Evolutionary conservation across 1,140 invertebrate species (phyloP), one percentile per base, ranked within the genome.

Genomic region (Listronotus oregonensis): DNA sequence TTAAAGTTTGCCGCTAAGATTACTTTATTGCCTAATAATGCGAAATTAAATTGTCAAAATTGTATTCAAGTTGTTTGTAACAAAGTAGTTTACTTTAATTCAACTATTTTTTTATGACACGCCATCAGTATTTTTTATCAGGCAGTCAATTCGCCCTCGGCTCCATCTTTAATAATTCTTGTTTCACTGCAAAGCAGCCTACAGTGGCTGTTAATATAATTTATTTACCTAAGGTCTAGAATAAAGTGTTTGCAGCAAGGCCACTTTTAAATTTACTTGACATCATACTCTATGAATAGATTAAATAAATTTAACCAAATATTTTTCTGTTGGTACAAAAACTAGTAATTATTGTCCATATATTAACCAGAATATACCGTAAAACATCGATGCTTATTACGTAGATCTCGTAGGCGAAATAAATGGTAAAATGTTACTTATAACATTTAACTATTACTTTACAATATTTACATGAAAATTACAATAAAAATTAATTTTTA

Each of bases 271-370:
- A 12, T 42, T 14, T 12, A 3, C 14, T 11, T 11, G 39, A 42
- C 2, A 14, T 3, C 39, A 7, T 40, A 40, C 7, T 40, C 7
- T 12, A 40, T 40, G 1, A 40, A 40, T 7, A 40, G n/a, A 10
- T 14, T 40, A 40, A 2, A 40, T 40, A 14, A 10, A 14, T 46
- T 46, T 2, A 7, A 46, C 43, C n/a, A 46, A n/a, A n/a, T 27
- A 27, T 27, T 15, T 46, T 18, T 18, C 21, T 31, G 49, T 51
- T 31, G 31, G 49, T 51, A 51, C 49, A 51, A 51, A 59, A 59
- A 12, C 57, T 59, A 59, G 1, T 32, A 49, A 59, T 59, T 59
- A 59, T 59, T 59, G 57, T 59, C 57, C 57, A 59, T 50, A 59
- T 17, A 59, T 59, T 40, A 59, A 59, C 27, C 32, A 39, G 46